A percentile compares a stretch with the other conserved stretches of the same genome.
Conservation (phyloP, 1,140 invertebrate species). For the Ridgeia piscesae region DNA sequence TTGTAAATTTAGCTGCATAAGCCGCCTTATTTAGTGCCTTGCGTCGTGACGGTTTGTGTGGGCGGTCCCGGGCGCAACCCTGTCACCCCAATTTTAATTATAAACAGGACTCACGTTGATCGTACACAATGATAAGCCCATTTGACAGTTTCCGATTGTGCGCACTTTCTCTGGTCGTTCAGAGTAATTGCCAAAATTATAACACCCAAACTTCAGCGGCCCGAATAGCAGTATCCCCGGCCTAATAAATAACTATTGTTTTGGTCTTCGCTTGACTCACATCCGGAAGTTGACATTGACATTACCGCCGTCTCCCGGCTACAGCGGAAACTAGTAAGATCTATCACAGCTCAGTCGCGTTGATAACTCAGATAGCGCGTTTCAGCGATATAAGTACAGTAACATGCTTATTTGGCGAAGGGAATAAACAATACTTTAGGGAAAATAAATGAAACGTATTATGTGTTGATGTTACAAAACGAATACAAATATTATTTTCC, state of each 20-base stretch:
- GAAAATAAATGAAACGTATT: neutral
- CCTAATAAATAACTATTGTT: neutral
- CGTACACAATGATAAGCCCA: neutral
- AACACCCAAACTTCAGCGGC: neutral
- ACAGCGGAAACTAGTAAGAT: neutral
- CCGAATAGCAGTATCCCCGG: neutral
- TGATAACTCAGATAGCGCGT: neutral
- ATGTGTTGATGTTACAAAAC: neutral
- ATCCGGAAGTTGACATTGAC: neutral
- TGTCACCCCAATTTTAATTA: neutral
- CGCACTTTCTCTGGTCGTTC: neutral
- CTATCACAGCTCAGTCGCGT: no score
- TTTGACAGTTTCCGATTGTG: neutral
- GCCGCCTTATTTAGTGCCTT: neutral
- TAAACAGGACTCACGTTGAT: neutral
- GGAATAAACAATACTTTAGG: neutral
- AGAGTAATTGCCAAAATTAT: neutral
- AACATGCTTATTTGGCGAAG: neutral
- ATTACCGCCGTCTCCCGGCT: neutral
- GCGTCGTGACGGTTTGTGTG: neutral
- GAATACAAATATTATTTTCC: neutral
- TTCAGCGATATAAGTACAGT: neutral
- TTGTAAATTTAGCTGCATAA: neutral
- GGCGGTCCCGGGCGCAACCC: neutral
- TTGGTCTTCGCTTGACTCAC: neutral